A percentile compares a stretch with the other conserved stretches of the same genome.
Evolutionary conservation across 2,888 invertebrate genomes (phyloP).

Genomic region (Nudaria mundana): DNA sequence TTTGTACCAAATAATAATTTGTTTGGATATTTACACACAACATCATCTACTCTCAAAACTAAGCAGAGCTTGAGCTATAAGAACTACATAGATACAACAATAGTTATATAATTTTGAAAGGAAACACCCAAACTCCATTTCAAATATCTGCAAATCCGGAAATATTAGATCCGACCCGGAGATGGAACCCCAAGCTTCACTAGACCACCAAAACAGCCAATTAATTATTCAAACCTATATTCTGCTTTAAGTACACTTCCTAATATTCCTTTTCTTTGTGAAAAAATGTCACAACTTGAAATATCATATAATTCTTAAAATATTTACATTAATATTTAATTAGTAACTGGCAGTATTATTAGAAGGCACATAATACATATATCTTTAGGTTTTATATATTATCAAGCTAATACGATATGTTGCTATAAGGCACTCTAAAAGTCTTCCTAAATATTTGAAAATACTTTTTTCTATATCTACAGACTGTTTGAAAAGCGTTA

Average conservation of each 20-base stretch:
- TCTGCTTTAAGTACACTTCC: too few species aligned
- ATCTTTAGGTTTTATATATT: conserved; percentile 16
- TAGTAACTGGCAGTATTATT: conserved; percentile 75
- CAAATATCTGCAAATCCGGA: too few species aligned
- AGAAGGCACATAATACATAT: conserved; percentile 60
- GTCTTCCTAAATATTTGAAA: conserved; percentile 11
- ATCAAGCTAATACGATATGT: conserved; percentile 31
- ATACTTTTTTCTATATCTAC: conserved; percentile 14
- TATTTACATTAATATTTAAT: conserved; percentile 66
- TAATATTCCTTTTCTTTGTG: conserved; percentile 39
- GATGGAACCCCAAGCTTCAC: too few species aligned
- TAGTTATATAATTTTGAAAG: too few species aligned
- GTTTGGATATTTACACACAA: too few species aligned
- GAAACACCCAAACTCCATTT: too few species aligned
- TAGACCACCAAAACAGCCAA: too few species aligned
- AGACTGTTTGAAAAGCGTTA: conserved; percentile 1
- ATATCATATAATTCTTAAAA: conserved; percentile 41
- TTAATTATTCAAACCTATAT: too few species aligned
- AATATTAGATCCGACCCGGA: too few species aligned
- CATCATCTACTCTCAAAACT: too few species aligned
- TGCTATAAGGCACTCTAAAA: conserved; percentile 29
- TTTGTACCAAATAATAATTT: not conserved
- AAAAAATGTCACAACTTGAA: conserved; percentile 48
- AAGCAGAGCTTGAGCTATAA: too few species aligned
- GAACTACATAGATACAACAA: too few species aligned